These are phyloP conservation scores for Drosophila murphyi DNA, from an alignment of 1,140 invertebrate species.

Conservation along the genomic window DNA sequence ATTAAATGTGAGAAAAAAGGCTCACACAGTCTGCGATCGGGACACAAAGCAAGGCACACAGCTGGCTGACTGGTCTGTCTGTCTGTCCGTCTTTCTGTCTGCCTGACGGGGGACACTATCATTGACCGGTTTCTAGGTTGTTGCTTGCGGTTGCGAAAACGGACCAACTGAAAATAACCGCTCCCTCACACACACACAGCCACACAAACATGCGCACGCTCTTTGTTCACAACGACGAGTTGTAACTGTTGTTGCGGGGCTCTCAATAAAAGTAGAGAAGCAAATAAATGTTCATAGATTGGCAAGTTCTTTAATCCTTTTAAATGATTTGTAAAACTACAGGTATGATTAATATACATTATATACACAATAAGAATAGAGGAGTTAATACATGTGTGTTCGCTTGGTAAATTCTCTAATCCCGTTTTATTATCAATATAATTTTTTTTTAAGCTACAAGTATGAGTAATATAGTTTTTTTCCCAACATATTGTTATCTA, in stretches of 20 bases:
- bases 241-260: background rate
- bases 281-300: background rate
- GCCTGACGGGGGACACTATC: background rate
- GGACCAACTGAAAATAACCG: background rate
- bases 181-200: background rate
- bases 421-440: too few species aligned
- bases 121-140: constrained; percentile 32
- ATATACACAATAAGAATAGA: background rate
- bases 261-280: background rate
- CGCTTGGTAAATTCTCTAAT: background rate
- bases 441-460: too few species aligned
- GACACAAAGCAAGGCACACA: constrained; percentile 18
- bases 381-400: background rate
- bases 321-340: too few species aligned
- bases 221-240: background rate
- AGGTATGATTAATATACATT: too few species aligned
- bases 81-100: too few species aligned
- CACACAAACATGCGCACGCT: background rate
- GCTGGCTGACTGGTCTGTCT: constrained; percentile 10
- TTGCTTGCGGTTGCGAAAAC: background rate
- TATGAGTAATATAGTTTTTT: too few species aligned
- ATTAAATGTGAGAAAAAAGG: constrained; percentile 60
- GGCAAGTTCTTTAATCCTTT: too few species aligned
- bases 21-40: constrained; percentile 16
- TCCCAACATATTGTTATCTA: too few species aligned